Evolutionary conservation across 2,888 invertebrate species (phyloP), one percentile per base, ranked within the genome.

Genomic region (Drosophila dives): DNA sequence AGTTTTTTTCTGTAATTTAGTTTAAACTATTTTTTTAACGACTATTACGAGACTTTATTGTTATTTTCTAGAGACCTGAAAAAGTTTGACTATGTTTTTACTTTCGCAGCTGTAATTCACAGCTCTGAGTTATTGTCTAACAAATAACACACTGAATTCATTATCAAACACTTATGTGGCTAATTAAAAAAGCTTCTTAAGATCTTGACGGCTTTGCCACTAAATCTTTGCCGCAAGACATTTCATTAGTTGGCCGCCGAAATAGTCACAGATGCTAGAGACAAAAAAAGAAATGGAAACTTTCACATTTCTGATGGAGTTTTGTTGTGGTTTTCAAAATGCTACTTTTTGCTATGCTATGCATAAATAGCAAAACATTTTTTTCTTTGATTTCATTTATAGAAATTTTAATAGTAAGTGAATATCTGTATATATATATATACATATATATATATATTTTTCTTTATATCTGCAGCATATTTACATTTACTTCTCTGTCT

Each of bases 291-390:
- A 89, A 85, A 89, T 88, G 78, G 78, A 55, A 89, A 86, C 90
- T 86, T 86, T 86, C 86, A 88, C 90, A 88, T 86, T 80, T 80
- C 72, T 82, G 82, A 77, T 78, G 76, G 77, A 42, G 29, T 53
- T 68, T 60, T 60, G 38, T 58, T 67, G 42, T 62, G 38, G 58
- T 55, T 29, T 3, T 55, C 7, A 40, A 10, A 58, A 42, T 61
- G 62, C 56, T 56, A 54, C 60, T 75, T 59, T 64, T 81, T 54
- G 34, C 72, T 76, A 70, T 73, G 73, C 77, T 79, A 66, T 71
- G 72, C 73, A 68, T 59, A 75, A 80, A 78, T 78, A 73, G 69
- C 66, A 63, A 84, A 78, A 82, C 71, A 80, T 80, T 80, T 75
- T 61, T 61, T 15, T 64, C 75, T 66, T 67, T 72, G 83, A 78